A percentile compares a stretch with the other conserved stretches of the same genome.
phyloP scores from a whole-genome alignment of 2,888 invertebrate genomes.

The Mythimna pallens region DNA sequence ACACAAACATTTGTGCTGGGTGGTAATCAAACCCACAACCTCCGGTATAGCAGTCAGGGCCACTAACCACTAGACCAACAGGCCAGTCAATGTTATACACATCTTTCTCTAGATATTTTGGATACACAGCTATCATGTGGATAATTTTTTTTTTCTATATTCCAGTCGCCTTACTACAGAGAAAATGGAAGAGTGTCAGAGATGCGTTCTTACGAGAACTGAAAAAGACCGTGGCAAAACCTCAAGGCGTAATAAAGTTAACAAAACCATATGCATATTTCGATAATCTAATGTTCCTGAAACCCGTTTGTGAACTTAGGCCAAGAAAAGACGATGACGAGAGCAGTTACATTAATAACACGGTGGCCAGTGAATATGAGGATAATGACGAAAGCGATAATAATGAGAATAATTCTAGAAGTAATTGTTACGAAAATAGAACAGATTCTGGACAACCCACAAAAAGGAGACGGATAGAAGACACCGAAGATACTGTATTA shows the following conservation, averaged over 20 bases:
- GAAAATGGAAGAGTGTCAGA: conserved; percentile 41
- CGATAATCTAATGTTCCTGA: conserved; percentile 32
- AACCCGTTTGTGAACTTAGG: conserved; percentile 13
- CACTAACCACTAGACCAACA: no score
- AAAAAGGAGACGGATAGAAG: conserved; percentile 16
- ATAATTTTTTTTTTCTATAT: neutral
- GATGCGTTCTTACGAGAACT: conserved; percentile 37
- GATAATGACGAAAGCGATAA: conserved; percentile 24
- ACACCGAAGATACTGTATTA: conserved; percentile 6
- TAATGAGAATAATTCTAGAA: conserved; percentile 1
- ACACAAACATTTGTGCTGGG: no score
- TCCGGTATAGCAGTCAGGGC: no score
- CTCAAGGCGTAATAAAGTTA: rapidly evolving
- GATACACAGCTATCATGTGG: no score
- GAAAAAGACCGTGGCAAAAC: neutral
- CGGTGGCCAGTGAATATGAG: neutral
- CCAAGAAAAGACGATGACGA: conserved; percentile 19
- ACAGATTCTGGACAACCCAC: neutral
- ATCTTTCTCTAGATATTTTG: no score
- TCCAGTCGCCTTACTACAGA: conserved; percentile 28
- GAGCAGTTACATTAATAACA: neutral
- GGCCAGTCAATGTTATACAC: no score
- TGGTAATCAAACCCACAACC: no score
- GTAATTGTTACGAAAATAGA: conserved; percentile 10
- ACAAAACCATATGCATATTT: conserved; percentile 32